Conservation (phyloP, 2,888 invertebrate species). For the Zaprionus obscuricornis region DNA sequence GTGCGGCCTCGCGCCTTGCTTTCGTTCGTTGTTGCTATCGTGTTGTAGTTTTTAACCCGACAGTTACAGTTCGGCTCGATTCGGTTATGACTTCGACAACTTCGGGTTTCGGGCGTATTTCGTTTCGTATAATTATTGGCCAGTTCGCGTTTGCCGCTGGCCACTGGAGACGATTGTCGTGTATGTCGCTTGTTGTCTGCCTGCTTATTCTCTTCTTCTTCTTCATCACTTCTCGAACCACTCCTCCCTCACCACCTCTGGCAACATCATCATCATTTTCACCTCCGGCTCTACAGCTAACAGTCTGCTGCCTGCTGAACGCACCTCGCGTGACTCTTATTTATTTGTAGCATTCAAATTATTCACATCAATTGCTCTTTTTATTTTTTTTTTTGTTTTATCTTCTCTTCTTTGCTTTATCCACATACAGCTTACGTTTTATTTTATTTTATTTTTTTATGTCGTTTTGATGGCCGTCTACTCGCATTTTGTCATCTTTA, state of each 20-base stretch:
- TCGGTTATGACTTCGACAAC: slow-evolving; percentile 9
- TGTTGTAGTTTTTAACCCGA: slow-evolving; percentile 41
- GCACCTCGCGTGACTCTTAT: slow-evolving; percentile 51
- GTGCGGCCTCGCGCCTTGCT: slow-evolving; percentile 54
- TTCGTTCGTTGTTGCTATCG: slow-evolving; percentile 17
- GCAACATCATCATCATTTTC: slow-evolving; percentile 15
- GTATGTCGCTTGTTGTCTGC: slow-evolving; percentile 31
- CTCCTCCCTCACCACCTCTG: too few species aligned
- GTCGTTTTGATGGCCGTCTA: slow-evolving; percentile 19
- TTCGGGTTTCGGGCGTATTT: neutral
- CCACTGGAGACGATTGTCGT: slow-evolving; percentile 34
- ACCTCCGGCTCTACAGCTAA: slow-evolving; percentile 1
- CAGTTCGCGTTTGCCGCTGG: slow-evolving; percentile 25
- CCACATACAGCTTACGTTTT: too few species aligned
- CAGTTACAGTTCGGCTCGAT: slow-evolving; percentile 38
- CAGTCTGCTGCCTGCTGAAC: slow-evolving; percentile 13
- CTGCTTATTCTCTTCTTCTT: slow-evolving; percentile 14
- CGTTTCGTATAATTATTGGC: slow-evolving; percentile 32
- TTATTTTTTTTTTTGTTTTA: slow-evolving; percentile 30
- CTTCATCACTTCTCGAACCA: too few species aligned
- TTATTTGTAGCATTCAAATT: slow-evolving; percentile 55
- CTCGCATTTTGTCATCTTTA: slow-evolving; percentile 61
- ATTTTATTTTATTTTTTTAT: neutral
- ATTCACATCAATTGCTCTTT: slow-evolving; percentile 49
- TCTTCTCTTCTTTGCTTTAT: slow-evolving; percentile 10